phyloP scores from a whole-genome alignment of 2,113 vertebrate species.

The Suncus etruscus region DNA sequence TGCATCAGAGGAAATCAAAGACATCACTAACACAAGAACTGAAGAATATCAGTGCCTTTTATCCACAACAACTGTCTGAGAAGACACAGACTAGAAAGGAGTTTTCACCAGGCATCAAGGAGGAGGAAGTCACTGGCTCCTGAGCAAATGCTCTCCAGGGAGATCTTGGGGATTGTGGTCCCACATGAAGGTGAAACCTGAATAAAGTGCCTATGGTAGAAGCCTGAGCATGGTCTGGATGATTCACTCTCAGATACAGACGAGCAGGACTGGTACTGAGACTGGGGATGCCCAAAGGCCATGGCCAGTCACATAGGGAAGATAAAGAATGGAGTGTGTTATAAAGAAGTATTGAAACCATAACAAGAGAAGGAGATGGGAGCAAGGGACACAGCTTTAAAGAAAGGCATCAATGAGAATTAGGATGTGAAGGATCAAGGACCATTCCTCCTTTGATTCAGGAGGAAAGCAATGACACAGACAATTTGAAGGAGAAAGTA shows the following conservation, averaged over 20 bases:
- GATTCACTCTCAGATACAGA: background rate
- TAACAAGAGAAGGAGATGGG: background rate
- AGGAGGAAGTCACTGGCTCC: background rate
- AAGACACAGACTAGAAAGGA: background rate
- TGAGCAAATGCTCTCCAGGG: background rate
- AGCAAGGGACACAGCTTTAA: background rate
- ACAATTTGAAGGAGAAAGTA: background rate
- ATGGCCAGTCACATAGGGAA: too few relatives aligned
- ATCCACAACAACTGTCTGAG: background rate
- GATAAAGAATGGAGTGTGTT: background rate
- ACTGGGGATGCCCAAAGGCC: background rate
- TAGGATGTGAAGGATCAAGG: background rate
- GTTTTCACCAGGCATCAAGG: background rate
- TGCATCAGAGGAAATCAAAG: conserved; percentile 2
- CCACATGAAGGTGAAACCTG: background rate
- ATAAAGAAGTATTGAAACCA: background rate
- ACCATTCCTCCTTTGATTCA: background rate
- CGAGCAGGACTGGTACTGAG: background rate
- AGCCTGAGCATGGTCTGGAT: background rate
- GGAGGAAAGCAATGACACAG: background rate
- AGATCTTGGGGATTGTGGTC: background rate
- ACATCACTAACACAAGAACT: background rate
- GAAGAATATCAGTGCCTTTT: conserved; percentile 13
- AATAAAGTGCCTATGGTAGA: background rate
- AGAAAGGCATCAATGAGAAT: background rate